A percentile compares a stretch with the other conserved stretches of the same genome.
Conservation (phyloP, 2,113 vertebrate species). For the Calonectris borealis region DNA sequence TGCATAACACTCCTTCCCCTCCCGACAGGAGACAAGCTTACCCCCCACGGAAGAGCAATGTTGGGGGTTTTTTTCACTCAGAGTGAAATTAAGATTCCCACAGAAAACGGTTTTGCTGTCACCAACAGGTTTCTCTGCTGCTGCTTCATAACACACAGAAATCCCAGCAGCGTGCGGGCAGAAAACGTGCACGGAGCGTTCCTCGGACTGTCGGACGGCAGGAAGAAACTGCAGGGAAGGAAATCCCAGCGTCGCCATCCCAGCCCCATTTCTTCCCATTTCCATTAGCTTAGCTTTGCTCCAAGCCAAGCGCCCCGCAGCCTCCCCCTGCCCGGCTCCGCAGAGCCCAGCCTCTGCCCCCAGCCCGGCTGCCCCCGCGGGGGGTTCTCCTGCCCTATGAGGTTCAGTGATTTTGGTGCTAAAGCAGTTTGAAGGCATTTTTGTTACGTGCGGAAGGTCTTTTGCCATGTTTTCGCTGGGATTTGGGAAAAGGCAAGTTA, state of each 20-base stretch:
- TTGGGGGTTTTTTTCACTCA: not conserved
- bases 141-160: rapidly evolving
- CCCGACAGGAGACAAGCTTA: rapidly evolving
- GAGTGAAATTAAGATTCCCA: not conserved
- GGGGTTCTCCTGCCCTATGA: not conserved
- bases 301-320: rapidly evolving
- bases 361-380: too few species aligned
- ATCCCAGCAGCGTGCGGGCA: not conserved
- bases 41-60: not conserved
- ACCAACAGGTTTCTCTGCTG: not conserved
- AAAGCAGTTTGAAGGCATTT: not conserved
- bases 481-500: not conserved
- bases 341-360: too few species aligned
- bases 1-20: not conserved
- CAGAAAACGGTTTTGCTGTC: not conserved
- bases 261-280: not conserved
- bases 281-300: not conserved
- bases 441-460: rapidly evolving
- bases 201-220: not conserved
- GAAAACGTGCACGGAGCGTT: not conserved
- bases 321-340: too few species aligned
- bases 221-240: not conserved
- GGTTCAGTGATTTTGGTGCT: rapidly evolving
- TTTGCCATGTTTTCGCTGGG: rapidly evolving
- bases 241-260: not conserved